A percentile compares a stretch with the other conserved stretches of the same genome.
phyloP scores from a whole-genome alignment of 2,113 vertebrate species.

The Callipepla squamata region DNA sequence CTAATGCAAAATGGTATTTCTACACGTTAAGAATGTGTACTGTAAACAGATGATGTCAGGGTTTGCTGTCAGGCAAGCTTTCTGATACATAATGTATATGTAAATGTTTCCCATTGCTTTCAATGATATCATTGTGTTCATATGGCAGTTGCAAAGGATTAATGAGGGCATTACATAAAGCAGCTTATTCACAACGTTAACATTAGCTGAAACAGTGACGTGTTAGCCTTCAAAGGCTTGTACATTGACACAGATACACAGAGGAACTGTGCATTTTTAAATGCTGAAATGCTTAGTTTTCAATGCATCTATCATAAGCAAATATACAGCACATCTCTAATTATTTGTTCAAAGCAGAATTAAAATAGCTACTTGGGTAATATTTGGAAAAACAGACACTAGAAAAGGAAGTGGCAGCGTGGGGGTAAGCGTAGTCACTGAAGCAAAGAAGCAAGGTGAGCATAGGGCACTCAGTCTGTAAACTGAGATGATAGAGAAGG shows the following conservation, averaged over 20 bases:
- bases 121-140: background rate
- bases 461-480: background rate
- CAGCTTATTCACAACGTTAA: background rate
- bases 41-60: background rate
- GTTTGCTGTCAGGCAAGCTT: background rate
- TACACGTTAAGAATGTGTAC: background rate
- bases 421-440: background rate
- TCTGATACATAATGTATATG: background rate
- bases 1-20: background rate
- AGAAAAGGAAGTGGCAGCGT: background rate
- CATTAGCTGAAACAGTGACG: background rate
- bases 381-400: background rate
- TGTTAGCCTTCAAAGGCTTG: background rate
- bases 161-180: background rate
- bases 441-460: background rate
- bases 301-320: background rate
- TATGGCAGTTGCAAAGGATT: background rate
- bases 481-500: background rate
- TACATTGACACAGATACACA: background rate
- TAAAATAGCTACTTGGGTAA: background rate
- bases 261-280: background rate
- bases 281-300: background rate
- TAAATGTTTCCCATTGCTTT: background rate
- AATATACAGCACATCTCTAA: too few species aligned
- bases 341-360: background rate